Conservation (phyloP, 2,888 invertebrate genomes). For the Aethes cnicana region DNA sequence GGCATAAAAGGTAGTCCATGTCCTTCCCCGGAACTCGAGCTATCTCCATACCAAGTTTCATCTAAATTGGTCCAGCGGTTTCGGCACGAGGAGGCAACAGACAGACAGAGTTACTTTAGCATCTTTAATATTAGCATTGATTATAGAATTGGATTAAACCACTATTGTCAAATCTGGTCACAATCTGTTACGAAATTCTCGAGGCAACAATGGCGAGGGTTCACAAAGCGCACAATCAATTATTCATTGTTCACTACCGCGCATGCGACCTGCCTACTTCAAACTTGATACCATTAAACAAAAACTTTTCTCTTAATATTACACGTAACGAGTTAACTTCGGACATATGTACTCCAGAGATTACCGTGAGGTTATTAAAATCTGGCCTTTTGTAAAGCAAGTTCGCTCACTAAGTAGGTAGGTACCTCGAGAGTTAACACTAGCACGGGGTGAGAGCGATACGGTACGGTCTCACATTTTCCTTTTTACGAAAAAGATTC, state of each 20-base stretch:
- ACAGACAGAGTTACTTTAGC: too few relatives aligned
- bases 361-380: constrained; percentile 40
- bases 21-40: too few relatives aligned
- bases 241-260: constrained; percentile 22
- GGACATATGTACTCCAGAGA: constrained; percentile 50
- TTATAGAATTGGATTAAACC: too few relatives aligned
- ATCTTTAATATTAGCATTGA: too few relatives aligned
- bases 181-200: too few relatives aligned
- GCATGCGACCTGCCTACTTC: constrained; percentile 50
- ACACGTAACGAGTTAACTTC: constrained; percentile 68
- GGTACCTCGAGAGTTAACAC: constrained; percentile 7
- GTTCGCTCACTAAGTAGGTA: constrained; percentile 5
- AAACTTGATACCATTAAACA: constrained; percentile 62
- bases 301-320: constrained; percentile 74
- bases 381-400: constrained; percentile 12
- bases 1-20: too few relatives aligned
- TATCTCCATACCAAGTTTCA: too few relatives aligned
- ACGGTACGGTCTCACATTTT: constrained; percentile 3
- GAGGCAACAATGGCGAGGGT: too few relatives aligned
- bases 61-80: too few relatives aligned
- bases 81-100: too few relatives aligned
- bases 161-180: too few relatives aligned
- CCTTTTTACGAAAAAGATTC: neutral
- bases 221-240: constrained; percentile 20
- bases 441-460: neutral